Evolutionary conservation across 2,797 vertebrate species (phyloP).

Genomic region (Enteromius argenteus): DNA sequence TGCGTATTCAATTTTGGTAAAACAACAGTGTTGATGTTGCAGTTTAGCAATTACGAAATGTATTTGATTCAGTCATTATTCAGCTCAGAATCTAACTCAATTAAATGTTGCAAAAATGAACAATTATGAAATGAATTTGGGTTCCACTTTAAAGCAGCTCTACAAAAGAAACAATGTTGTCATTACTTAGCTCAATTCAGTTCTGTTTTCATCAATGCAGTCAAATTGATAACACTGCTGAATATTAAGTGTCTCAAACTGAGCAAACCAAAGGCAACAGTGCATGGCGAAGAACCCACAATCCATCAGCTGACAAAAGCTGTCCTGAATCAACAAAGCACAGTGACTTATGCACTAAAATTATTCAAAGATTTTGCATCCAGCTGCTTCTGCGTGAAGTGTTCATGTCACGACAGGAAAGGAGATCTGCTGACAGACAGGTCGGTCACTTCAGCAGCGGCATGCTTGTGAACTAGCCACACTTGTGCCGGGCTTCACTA

Average conservation of each 20-base stretch:
- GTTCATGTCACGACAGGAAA: not conserved
- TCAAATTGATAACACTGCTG: not conserved
- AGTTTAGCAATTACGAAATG: not conserved
- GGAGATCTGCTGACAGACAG: slow-evolving; percentile 66
- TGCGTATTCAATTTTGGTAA: not conserved
- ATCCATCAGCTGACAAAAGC: not conserved
- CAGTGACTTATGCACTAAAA: not conserved
- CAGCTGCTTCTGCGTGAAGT: not conserved
- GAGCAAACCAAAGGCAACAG: not conserved
- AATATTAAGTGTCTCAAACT: not conserved
- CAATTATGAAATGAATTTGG: not conserved
- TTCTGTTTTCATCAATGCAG: not conserved
- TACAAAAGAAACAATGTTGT: not conserved
- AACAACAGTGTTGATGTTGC: not conserved
- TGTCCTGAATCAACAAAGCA: not conserved
- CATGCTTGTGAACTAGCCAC: slow-evolving; percentile 73
- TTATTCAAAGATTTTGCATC: not conserved
- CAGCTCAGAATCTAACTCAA: not conserved
- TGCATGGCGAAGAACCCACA: not conserved
- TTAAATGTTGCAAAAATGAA: not conserved
- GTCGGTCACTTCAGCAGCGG: slow-evolving; percentile 70
- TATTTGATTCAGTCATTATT: not conserved
- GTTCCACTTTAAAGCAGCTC: not conserved
- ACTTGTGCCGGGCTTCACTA: slow-evolving; percentile 69
- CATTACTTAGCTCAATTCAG: not conserved